Percentiles rank a stretch among this genome's conserved stretches.
Conservation (phyloP, 1,140 invertebrate genomes). For the Leptopilina clavipes region DNA sequence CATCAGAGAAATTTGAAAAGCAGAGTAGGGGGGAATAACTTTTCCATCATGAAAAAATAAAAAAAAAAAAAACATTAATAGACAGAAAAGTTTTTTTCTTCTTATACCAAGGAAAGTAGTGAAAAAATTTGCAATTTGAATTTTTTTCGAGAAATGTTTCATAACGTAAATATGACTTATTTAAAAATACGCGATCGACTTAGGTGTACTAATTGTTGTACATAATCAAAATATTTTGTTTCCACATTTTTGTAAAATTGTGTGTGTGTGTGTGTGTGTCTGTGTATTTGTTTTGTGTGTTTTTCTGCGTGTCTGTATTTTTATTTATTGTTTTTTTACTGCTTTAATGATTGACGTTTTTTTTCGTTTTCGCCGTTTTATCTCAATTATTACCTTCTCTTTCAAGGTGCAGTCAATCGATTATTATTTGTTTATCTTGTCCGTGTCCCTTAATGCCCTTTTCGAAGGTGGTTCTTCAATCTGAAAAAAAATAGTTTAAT, state of each 20-base stretch:
- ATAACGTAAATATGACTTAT: slow-evolving; percentile 61
- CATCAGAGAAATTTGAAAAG: not conserved
- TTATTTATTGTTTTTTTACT: too few relatives aligned
- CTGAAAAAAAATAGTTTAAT: too few relatives aligned
- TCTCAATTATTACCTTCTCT: slow-evolving; percentile 46
- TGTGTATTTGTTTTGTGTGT: slow-evolving; percentile 30
- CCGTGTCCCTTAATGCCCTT: slow-evolving; percentile 71
- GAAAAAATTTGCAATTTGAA: not conserved
- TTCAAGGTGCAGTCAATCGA: slow-evolving; percentile 53
- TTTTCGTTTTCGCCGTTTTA: slow-evolving; percentile 49
- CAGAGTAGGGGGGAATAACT: not conserved
- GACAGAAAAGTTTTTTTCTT: not conserved
- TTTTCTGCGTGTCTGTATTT: too few relatives aligned
- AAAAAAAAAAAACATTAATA: not conserved
- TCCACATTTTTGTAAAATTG: slow-evolving; percentile 68
- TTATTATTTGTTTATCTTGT: slow-evolving; percentile 70
- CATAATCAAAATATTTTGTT: slow-evolving; percentile 74
- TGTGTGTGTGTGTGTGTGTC: slow-evolving; percentile 39
- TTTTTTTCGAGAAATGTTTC: slow-evolving; percentile 49
- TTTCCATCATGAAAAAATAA: not conserved
- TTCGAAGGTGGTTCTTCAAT: slow-evolving; percentile 73
- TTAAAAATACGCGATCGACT: slow-evolving; percentile 71
- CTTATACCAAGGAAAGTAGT: not conserved
- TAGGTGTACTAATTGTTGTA: slow-evolving; percentile 71
- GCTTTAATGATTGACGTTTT: slow-evolving; percentile 32